These are phyloP conservation scores for Rhamnusium bicolor DNA, from an alignment of 2,888 invertebrate genomes.

Conservation along the genomic window DNA sequence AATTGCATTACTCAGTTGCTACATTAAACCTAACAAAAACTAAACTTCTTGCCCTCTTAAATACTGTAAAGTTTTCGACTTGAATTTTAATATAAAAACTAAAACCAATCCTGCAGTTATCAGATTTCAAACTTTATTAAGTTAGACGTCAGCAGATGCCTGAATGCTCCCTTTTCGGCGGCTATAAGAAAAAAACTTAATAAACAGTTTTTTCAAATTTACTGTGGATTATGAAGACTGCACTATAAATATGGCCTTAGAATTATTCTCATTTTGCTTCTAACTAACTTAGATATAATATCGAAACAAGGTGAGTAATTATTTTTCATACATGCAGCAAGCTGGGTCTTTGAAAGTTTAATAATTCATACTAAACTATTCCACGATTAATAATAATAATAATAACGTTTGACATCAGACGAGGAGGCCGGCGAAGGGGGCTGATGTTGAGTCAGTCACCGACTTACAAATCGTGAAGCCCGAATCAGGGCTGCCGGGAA, in stretches of 20 bases:
- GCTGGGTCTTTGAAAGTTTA: too few relatives aligned
- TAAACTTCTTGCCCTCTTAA: slow-evolving; percentile 48
- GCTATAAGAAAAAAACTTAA: slow-evolving; percentile 30
- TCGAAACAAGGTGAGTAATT: too few relatives aligned
- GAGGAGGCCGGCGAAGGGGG: too few relatives aligned
- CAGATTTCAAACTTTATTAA: slow-evolving; percentile 54
- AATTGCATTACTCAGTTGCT: slow-evolving; percentile 7
- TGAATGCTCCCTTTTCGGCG: slow-evolving; percentile 39
- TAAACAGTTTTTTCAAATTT: slow-evolving; percentile 36
- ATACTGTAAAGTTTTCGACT: slow-evolving; percentile 49
- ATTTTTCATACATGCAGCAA: too few relatives aligned
- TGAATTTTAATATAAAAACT: slow-evolving; percentile 56
- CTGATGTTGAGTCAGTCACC: too few relatives aligned
- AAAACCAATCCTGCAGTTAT: slow-evolving; percentile 50
- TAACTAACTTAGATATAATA: too few relatives aligned
- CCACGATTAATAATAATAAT: too few relatives aligned
- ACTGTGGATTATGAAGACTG: slow-evolving; percentile 16
- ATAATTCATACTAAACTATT: too few relatives aligned
- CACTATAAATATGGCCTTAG: slow-evolving; percentile 3
- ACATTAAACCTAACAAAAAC: not conserved
- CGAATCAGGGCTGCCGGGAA: too few relatives aligned
- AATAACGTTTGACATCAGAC: too few relatives aligned
- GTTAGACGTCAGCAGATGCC: slow-evolving; percentile 38
- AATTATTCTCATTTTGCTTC: not conserved
- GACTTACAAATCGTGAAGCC: too few relatives aligned